These are phyloP conservation scores for Tenthredo notha DNA, from an alignment of 2,888 invertebrate species.

Conservation along the genomic window DNA sequence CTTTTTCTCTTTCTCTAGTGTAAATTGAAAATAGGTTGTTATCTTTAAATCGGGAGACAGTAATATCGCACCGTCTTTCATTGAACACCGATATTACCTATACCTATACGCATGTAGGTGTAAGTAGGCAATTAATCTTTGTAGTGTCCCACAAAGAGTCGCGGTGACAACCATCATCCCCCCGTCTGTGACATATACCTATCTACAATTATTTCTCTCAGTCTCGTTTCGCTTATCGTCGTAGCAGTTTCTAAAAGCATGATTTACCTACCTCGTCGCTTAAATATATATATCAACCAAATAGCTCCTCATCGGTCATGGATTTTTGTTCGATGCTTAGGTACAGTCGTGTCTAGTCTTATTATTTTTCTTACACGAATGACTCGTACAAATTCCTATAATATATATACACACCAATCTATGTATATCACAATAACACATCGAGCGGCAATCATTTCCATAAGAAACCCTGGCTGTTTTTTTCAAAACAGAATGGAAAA, in stretches of 20 bases:
- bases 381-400: not conserved
- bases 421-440: slow-evolving; percentile 1
- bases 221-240: slow-evolving; percentile 33
- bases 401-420: no score
- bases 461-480: slow-evolving; percentile 1
- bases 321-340: not conserved
- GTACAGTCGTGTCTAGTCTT: not conserved
- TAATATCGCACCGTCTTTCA: slow-evolving; percentile 7
- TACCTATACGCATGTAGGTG: not conserved
- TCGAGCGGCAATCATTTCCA: slow-evolving; percentile 20
- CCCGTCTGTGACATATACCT: not conserved
- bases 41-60: slow-evolving; percentile 27
- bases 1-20: not conserved
- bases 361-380: not conserved
- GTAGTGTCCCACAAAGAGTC: slow-evolving; percentile 33
- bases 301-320: not conserved
- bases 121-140: slow-evolving; percentile 47
- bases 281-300: not conserved
- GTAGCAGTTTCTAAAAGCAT: slow-evolving; percentile 7
- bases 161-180: slow-evolving; percentile 36
- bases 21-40: slow-evolving; percentile 39
- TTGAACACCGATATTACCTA: not conserved
- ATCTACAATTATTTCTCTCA: slow-evolving; percentile 13
- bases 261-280: slow-evolving; percentile 13
- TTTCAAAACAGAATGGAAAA: not conserved